These are phyloP conservation scores for Bombus picipes DNA, from an alignment of 1,140 invertebrate species.

Conservation along the genomic window DNA sequence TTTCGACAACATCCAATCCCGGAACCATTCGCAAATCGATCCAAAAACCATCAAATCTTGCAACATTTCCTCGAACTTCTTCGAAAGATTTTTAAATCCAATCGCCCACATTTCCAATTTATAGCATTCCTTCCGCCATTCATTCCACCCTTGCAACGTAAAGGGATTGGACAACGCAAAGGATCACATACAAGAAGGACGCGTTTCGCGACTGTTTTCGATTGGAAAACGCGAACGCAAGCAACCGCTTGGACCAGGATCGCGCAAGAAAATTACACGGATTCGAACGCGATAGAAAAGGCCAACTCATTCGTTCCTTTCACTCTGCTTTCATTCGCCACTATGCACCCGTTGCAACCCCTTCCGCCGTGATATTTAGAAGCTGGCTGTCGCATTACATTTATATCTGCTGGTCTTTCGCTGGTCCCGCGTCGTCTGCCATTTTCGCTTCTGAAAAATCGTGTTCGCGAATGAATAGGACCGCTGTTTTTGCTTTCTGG, in stretches of 20 bases:
- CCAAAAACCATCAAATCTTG: not conserved
- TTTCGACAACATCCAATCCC: not conserved
- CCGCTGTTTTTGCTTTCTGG: not conserved
- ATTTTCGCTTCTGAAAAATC: conserved; percentile 17
- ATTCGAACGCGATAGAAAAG: not conserved
- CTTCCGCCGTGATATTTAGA: conserved; percentile 23
- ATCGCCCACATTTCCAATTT: not conserved
- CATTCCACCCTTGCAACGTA: not conserved
- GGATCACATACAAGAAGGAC: not conserved
- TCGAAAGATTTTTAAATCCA: not conserved
- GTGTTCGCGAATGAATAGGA: not conserved
- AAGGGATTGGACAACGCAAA: not conserved
- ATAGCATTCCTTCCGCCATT: not conserved
- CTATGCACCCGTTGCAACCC: not conserved
- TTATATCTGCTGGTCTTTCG: not conserved
- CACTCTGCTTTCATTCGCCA: not conserved
- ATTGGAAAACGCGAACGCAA: conserved; percentile 34
- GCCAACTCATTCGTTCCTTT: not conserved
- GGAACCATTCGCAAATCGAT: not conserved
- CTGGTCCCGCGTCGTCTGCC: not conserved
- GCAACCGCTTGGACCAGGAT: not conserved
- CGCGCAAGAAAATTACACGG: conserved; percentile 28
- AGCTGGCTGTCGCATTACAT: not conserved
- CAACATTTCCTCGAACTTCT: not conserved
- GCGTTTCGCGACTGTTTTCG: conserved; percentile 19